Conservation (phyloP, 2,888 invertebrate species). For the Rugalucina vietnamica region DNA sequence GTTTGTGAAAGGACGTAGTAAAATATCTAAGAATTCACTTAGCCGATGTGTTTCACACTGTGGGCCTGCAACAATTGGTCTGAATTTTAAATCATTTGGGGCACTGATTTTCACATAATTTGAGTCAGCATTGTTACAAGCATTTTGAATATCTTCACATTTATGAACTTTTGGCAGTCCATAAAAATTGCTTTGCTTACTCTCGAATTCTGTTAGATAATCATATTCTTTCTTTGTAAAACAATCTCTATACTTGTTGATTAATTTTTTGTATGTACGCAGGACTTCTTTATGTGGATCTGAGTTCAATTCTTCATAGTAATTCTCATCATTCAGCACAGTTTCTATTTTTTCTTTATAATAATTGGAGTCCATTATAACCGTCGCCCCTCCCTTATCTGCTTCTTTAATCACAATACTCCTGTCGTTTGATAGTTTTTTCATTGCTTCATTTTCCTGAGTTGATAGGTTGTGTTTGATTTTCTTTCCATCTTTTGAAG, state of each 20-base stretch:
- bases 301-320: neutral
- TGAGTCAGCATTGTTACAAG: too few relatives aligned
- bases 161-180: neutral
- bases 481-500: neutral
- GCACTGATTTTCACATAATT: neutral
- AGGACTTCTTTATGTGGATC: neutral
- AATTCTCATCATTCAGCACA: neutral
- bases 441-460: neutral
- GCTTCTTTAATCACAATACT: slow-evolving; percentile 22
- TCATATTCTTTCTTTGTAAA: neutral
- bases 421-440: neutral
- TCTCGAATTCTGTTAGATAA: neutral
- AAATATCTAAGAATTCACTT: neutral
- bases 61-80: neutral
- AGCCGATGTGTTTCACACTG: neutral
- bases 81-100: neutral
- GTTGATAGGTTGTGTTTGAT: neutral
- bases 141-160: neutral
- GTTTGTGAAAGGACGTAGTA: neutral
- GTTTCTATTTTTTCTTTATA: neutral
- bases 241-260: neutral
- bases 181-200: neutral
- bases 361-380: neutral
- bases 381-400: neutral
- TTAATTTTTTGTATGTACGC: neutral